Percentiles rank a stretch among this genome's conserved stretches.
These are phyloP conservation scores for Capreolus pygargus DNA, from an alignment of 2,113 vertebrate species.

Conservation along the genomic window DNA sequence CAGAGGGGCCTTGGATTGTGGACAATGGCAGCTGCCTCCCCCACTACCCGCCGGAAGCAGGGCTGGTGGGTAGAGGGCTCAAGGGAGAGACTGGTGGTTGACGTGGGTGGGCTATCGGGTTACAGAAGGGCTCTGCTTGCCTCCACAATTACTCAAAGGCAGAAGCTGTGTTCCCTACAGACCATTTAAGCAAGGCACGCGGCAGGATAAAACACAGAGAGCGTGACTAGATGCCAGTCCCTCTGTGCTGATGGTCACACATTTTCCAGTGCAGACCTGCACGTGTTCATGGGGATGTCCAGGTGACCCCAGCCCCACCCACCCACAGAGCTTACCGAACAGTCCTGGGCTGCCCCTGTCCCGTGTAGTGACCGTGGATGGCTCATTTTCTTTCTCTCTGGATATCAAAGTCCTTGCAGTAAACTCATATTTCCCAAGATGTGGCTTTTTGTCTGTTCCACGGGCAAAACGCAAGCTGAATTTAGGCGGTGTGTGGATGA, in stretches of 20 bases:
- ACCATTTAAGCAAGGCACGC: slow-evolving; percentile 35
- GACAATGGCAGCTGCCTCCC: background rate
- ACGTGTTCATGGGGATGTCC: background rate
- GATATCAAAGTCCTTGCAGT: background rate
- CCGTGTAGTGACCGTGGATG: background rate
- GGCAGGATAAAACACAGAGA: slow-evolving; percentile 35
- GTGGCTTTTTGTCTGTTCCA: background rate
- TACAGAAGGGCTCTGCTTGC: background rate
- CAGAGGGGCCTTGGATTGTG: background rate
- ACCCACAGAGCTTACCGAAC: background rate
- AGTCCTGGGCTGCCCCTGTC: background rate
- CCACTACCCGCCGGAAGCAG: background rate
- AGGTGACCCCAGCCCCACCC: background rate
- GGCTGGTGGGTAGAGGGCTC: background rate
- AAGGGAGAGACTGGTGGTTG: background rate
- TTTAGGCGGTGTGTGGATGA: background rate
- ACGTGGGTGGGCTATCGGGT: background rate
- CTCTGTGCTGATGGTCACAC: slow-evolving; percentile 13
- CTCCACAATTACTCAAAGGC: background rate
- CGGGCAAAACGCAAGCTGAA: background rate
- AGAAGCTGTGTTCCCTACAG: background rate
- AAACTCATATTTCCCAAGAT: background rate
- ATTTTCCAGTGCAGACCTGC: background rate
- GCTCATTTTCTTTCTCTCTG: background rate
- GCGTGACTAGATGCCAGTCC: slow-evolving; percentile 36